These are phyloP conservation scores for Mormyrus lacerda DNA, from an alignment of 2,113 vertebrate species.

Conservation along the genomic window DNA sequence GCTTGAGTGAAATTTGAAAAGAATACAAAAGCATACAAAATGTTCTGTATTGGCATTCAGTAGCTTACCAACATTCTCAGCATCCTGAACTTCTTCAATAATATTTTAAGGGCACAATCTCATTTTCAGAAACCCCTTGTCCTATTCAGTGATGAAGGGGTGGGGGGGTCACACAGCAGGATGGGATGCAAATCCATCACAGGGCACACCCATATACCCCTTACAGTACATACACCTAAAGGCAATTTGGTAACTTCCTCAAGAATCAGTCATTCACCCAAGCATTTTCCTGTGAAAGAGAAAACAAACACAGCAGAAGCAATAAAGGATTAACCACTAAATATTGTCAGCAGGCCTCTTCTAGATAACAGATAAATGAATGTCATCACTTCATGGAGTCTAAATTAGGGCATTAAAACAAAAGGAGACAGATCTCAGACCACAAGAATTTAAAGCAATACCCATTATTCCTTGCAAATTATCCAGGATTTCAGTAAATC, in stretches of 20 bases:
- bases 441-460: neutral
- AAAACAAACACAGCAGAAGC: neutral
- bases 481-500: neutral
- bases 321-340: neutral
- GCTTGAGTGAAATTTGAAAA: neutral
- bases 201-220: neutral
- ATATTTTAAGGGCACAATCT: neutral
- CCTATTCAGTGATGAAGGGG: neutral
- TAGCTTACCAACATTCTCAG: neutral
- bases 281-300: neutral
- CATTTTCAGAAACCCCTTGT: neutral
- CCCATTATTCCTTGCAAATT: neutral
- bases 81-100: neutral
- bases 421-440: neutral
- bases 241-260: neutral
- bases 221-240: neutral
- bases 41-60: neutral
- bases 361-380: neutral
- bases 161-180: no score
- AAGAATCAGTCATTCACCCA: neutral
- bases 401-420: neutral
- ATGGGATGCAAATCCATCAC: neutral
- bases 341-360: neutral
- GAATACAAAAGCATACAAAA: neutral
- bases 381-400: neutral